phyloP scores from a whole-genome alignment of 23 tunicate species.

The Ciona savignyi region DNA sequence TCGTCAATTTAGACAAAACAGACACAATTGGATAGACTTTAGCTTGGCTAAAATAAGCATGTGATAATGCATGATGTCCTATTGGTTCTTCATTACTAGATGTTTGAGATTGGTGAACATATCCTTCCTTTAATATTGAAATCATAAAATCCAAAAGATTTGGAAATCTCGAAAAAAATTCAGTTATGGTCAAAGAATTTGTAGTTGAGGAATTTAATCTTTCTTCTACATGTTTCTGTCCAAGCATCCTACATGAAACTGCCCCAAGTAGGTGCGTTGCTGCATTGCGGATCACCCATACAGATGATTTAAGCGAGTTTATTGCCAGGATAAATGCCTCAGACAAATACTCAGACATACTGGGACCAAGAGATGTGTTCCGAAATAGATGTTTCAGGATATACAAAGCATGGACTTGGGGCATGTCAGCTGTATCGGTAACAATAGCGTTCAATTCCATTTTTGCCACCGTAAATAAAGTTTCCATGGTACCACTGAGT shows the following conservation, averaged over 20 bases:
- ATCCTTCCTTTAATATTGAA: slow-evolving; percentile 4
- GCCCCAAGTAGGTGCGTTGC: slow-evolving; percentile 61
- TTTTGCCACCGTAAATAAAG: not conserved
- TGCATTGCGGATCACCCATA: slow-evolving; percentile 86
- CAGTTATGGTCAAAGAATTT: slow-evolving; percentile 47
- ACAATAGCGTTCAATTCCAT: not conserved
- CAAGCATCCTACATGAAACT: slow-evolving; percentile 61
- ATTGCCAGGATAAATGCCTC: slow-evolving; percentile 22
- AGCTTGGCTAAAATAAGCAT: not conserved
- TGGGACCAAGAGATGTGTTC: slow-evolving; percentile 34
- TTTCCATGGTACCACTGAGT: not conserved
- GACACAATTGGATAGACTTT: slow-evolving; percentile 9
- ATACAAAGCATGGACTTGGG: slow-evolving; percentile 64
- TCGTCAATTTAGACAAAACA: slow-evolving; percentile 1
- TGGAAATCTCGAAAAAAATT: slow-evolving; percentile 66
- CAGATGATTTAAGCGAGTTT: slow-evolving; percentile 25
- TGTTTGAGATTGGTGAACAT: not conserved
- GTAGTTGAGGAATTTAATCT: not conserved
- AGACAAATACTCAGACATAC: not conserved
- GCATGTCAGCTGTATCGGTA: slow-evolving; percentile 32
- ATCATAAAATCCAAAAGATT: slow-evolving; percentile 8
- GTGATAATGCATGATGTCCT: too few relatives aligned
- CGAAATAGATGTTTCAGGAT: slow-evolving; percentile 40
- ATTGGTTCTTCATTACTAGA: not conserved
- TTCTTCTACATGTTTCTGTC: slow-evolving; percentile 67